phyloP scores from a whole-genome alignment of 2,113 vertebrate species.

The Anhinga rufa region DNA sequence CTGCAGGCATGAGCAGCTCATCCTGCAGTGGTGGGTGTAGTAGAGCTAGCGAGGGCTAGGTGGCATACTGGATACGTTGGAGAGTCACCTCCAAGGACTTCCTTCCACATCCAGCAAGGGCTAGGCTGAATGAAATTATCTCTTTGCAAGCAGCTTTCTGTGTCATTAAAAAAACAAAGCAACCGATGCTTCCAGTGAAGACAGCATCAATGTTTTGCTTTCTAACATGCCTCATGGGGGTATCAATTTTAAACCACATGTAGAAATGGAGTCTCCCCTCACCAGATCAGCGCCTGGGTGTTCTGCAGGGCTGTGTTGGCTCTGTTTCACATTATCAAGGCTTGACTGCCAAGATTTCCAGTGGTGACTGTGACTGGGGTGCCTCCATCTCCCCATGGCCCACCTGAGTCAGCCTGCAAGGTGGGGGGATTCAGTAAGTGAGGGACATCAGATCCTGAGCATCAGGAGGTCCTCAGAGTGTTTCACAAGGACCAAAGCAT shows the following conservation, averaged over 20 bases:
- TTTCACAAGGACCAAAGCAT: background rate
- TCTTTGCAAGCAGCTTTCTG: slow-evolving; percentile 53
- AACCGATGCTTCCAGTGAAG: slow-evolving; percentile 52
- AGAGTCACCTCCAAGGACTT: slow-evolving; percentile 56
- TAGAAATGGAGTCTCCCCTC: slow-evolving; percentile 41
- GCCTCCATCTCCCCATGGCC: background rate
- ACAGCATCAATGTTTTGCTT: slow-evolving; percentile 65
- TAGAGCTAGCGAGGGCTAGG: slow-evolving; percentile 70
- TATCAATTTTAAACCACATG: slow-evolving; percentile 58
- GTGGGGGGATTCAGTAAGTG: background rate
- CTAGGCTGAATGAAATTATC: slow-evolving; percentile 52
- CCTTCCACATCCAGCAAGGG: slow-evolving; percentile 14
- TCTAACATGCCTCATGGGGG: slow-evolving; percentile 56
- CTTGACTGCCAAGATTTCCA: slow-evolving; percentile 9
- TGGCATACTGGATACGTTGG: slow-evolving; percentile 74
- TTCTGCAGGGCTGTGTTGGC: background rate
- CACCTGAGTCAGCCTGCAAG: background rate
- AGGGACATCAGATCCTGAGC: background rate
- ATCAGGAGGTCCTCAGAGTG: background rate
- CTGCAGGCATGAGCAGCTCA: background rate
- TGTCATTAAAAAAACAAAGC: slow-evolving; percentile 58
- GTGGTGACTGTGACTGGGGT: background rate
- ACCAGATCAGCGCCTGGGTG: slow-evolving; percentile 12
- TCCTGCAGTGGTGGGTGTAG: slow-evolving; percentile 32
- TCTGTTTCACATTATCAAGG: slow-evolving; percentile 14